Evolutionary conservation across 2,797 vertebrate species (phyloP), one percentile per base, ranked within the genome.

Genomic region (Lateolabrax maculatus): DNA sequence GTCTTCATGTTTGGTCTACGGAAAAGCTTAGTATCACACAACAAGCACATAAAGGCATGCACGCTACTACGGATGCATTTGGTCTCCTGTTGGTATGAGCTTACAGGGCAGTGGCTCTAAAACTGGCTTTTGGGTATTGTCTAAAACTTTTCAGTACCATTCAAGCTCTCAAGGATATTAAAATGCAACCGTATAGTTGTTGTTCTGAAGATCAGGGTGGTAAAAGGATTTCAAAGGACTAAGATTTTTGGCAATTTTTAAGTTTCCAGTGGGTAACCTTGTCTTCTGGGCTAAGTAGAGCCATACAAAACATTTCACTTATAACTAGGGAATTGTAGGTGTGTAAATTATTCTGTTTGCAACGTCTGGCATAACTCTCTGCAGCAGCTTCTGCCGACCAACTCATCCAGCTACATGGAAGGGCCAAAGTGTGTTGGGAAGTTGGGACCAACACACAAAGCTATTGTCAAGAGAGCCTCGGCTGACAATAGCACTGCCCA

Each of bases 21-120:
- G 5, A 34, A 48, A 63, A 69, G 34, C 46, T 46, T 13, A 6
- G 66, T 15, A 57, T 55, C 36, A 49, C 31, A 63, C 7, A 43
- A 72, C 13, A 58, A 53, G 62, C n/a, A 79, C 25, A 46, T n/a
- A 53, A 44, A 65, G 34, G 44, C 43, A 51, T 34, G 44, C 19
- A 48, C 29, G n/a, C n/a, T n/a, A 39, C 6, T 25, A 21, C 2
- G 23, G n/a, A 71, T 48, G 43, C 37, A 13, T 63, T 15, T 52
- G 11, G 43, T 49, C 4, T 73, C 18, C n/a, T 25, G 46, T n/a
- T 71, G 52, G 49, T 67, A 37, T 29, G 11, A 65, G 21, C 36
- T 58, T 53, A 29, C 4, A 56, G 23, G 7, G 12, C 12, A 63
- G 8, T 12, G 11, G 3, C 46, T 43, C 9, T 19, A 15, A 52